These are phyloP conservation scores for Anabas testudineus DNA, from an alignment of 2,797 vertebrate species.

Conservation along the genomic window DNA sequence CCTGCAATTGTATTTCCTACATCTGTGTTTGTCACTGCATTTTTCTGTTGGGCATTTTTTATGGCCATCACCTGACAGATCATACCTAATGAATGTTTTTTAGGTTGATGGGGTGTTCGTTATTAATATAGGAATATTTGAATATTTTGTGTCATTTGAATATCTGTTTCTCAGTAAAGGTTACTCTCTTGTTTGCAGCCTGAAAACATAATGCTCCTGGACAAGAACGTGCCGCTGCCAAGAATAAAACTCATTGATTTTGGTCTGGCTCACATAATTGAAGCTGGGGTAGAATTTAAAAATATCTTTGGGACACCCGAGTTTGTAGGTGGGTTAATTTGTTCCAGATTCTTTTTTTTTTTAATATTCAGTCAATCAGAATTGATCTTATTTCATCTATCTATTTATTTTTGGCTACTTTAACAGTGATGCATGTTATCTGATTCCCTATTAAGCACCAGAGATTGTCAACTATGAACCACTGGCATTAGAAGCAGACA, in stretches of 20 bases:
- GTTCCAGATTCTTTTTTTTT: too few relatives aligned
- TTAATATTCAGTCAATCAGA: too few relatives aligned
- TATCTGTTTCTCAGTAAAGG: neutral
- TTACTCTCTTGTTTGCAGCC: conserved; percentile 82
- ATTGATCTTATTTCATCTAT: too few relatives aligned
- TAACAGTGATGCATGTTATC: neutral
- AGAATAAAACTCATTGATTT: conserved; percentile 98
- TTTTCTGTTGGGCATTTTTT: too few relatives aligned
- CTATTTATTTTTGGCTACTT: too few relatives aligned
- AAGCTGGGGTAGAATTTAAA: conserved; percentile 97
- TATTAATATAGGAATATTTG: too few relatives aligned
- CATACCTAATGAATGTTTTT: neutral
- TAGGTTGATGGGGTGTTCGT: neutral
- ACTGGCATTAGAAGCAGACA: conserved; percentile 93
- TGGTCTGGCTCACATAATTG: conserved; percentile 95
- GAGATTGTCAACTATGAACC: conserved; percentile 98
- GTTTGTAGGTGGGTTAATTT: conserved; percentile 90
- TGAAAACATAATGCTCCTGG: conserved; percentile 98
- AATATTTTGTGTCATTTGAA: neutral
- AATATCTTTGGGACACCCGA: conserved; percentile 98
- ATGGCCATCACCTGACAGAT: too few relatives aligned
- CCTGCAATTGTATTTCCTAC: neutral
- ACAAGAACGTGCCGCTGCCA: conserved; percentile 91
- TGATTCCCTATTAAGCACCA: conserved; percentile 86
- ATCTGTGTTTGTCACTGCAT: neutral